Conservation (phyloP, 2,113 vertebrate species). For the Dicrurus megarhynchus region DNA sequence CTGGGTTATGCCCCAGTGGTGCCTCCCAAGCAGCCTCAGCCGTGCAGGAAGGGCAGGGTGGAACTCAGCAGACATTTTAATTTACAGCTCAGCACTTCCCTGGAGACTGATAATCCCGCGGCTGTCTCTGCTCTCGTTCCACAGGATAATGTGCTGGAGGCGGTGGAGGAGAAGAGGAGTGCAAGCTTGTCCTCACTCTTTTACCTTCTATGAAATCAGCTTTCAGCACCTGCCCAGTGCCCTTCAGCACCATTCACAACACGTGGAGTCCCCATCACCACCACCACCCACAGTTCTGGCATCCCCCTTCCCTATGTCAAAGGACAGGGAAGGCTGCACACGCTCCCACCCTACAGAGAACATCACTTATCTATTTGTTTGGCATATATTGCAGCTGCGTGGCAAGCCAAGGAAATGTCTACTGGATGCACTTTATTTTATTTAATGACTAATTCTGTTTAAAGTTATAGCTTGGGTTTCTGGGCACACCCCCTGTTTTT, state of each 20-base stretch:
- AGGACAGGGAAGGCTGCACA: background rate
- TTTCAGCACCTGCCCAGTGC: background rate
- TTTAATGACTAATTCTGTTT: conserved; percentile 61
- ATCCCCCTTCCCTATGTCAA: background rate
- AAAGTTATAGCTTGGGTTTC: conserved; percentile 2
- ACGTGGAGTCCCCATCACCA: background rate
- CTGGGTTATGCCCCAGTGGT: background rate
- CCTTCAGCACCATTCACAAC: background rate
- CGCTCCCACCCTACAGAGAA: background rate
- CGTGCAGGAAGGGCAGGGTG: background rate
- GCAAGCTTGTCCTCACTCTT: background rate
- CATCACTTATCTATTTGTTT: conserved; percentile 10
- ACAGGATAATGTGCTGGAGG: conserved; percentile 24
- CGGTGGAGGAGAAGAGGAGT: conserved; percentile 46
- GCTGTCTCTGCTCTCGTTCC: conserved; percentile 30
- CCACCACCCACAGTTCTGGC: background rate
- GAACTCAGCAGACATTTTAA: background rate
- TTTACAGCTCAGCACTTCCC: conserved; percentile 20
- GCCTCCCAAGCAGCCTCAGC: background rate
- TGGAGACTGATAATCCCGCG: background rate
- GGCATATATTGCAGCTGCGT: conserved; percentile 12
- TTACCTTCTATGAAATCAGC: conserved; percentile 14
- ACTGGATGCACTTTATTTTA: conserved; percentile 69
- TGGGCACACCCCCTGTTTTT: background rate
- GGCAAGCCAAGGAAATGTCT: conserved; percentile 41